Conservation (phyloP, 1,140 invertebrate genomes). For the Cydia fagiglandana region DNA sequence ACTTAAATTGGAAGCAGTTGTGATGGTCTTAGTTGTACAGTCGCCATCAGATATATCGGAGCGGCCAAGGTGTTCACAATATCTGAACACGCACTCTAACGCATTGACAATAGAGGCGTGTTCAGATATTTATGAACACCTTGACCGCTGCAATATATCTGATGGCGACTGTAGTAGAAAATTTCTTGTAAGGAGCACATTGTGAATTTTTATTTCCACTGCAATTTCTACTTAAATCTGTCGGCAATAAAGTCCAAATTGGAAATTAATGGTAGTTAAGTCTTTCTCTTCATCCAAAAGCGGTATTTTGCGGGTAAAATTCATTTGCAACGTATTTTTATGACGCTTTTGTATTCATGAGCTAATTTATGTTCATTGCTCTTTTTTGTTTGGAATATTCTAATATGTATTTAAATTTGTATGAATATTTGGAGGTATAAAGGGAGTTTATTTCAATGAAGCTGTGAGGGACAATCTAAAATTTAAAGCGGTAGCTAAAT, state of each 20-base stretch:
- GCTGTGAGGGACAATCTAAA: background rate
- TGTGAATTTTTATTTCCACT: background rate
- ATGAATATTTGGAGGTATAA: conserved; percentile 1
- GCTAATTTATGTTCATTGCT: conserved; percentile 11
- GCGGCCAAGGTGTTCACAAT: too few relatives aligned
- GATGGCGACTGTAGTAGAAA: too few relatives aligned
- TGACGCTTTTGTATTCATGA: conserved; percentile 11
- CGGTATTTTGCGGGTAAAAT: background rate
- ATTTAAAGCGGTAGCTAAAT: too few relatives aligned
- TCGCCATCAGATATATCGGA: too few relatives aligned
- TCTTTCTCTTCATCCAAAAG: background rate
- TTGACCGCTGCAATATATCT: too few relatives aligned
- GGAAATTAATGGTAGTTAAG: background rate
- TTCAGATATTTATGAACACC: too few relatives aligned
- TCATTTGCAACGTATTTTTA: conserved; percentile 5
- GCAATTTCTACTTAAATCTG: background rate
- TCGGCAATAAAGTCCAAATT: background rate
- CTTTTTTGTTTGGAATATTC: conserved; percentile 15
- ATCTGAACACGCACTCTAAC: too few relatives aligned
- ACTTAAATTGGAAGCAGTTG: too few relatives aligned
- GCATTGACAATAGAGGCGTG: too few relatives aligned
- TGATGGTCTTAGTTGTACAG: background rate
- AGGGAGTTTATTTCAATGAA: background rate
- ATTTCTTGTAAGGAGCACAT: background rate
- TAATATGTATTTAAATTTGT: conserved; percentile 1